A percentile compares a stretch with the other conserved stretches of the same genome.
These are phyloP conservation scores for Pararge aegeria DNA, from an alignment of 1,140 invertebrate species.

Conservation along the genomic window DNA sequence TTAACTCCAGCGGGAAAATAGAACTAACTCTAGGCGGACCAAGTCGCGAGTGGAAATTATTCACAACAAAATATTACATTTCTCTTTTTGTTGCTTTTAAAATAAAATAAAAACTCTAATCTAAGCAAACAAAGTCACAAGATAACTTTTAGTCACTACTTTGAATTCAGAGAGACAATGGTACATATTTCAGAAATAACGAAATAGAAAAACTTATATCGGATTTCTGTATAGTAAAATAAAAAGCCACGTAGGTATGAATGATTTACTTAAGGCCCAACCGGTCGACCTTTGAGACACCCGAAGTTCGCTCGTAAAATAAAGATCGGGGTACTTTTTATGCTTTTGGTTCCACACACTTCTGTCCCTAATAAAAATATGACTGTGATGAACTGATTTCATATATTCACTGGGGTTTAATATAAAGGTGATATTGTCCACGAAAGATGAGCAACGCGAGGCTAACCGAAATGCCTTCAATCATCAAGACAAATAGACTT, in stretches of 20 bases:
- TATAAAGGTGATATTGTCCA: no score
- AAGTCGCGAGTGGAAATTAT: no score
- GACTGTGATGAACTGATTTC: background rate
- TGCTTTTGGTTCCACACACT: background rate
- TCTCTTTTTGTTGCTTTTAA: no score
- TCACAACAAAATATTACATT: no score
- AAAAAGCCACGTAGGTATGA: conserved; percentile 1
- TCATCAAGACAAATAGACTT: no score
- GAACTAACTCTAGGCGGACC: no score
- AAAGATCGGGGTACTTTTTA: background rate
- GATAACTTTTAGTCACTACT: background rate
- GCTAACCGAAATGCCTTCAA: no score
- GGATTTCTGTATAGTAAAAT: background rate
- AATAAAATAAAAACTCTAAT: no score
- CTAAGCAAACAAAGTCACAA: background rate
- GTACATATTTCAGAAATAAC: background rate
- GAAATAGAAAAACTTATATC: background rate
- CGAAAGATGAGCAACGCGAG: no score
- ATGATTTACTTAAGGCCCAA: conserved; percentile 1
- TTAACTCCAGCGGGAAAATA: no score
- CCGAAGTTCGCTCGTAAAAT: background rate
- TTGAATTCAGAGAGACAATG: background rate
- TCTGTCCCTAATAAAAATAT: background rate
- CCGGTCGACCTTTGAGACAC: background rate
- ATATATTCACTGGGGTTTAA: background rate